Evolutionary conservation across 92 coral and sea anemone genomes (phyloP).

Genomic region (Phymanthus crucifer): DNA sequence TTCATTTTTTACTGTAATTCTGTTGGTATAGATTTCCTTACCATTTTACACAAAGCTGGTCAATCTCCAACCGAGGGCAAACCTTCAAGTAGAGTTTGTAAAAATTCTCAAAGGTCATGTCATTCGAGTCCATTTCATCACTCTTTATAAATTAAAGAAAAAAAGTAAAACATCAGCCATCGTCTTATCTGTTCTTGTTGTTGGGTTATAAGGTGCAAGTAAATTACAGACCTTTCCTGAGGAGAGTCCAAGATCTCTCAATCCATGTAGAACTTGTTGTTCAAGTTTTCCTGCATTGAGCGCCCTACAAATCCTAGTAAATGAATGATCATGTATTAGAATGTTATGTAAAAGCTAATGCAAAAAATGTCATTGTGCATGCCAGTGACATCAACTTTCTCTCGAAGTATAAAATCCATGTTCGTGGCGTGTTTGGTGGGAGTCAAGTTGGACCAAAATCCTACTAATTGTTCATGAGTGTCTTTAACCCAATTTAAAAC

Average conservation of each 20-base stretch:
- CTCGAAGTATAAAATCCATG: no score
- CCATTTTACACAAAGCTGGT: constrained; percentile 86
- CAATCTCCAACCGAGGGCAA: constrained; percentile 91
- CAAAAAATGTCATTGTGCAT: neutral
- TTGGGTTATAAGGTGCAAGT: no score
- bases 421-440: no score
- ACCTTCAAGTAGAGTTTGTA: constrained; percentile 90
- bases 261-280: constrained; percentile 80
- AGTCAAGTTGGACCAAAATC: no score
- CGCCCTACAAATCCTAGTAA: constrained; percentile 85
- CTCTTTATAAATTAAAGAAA: constrained; percentile 25
- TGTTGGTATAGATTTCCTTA: constrained; percentile 38
- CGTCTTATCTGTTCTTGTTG: no score
- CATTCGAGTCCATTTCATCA: constrained; percentile 74
- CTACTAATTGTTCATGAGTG: no score
- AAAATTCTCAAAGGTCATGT: constrained; percentile 82
- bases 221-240: constrained; percentile 6
- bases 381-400: no score
- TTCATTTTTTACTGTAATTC: no score
- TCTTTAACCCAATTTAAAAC: no score
- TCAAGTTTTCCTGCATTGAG: constrained; percentile 95
- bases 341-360: neutral
- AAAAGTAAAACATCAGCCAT: no score
- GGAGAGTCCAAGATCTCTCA: constrained; percentile 89
- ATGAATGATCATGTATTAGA: neutral